Evolutionary conservation across 1,140 invertebrate genomes (phyloP).

Genomic region (Lordiphosa collinella): DNA sequence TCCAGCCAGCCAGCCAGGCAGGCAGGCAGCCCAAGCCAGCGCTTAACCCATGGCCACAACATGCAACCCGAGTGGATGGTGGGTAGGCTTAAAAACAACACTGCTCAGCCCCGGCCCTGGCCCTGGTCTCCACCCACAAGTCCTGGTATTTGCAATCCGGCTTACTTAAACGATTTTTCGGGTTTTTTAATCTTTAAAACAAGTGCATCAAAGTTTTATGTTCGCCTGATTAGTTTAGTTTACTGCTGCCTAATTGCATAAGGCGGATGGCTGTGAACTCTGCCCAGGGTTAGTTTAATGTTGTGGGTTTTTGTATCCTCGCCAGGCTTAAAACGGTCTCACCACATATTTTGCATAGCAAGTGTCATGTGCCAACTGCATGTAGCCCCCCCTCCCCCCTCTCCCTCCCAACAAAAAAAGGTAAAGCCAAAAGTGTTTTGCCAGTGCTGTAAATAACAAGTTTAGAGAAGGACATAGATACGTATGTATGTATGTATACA

Average conservation of each 20-base stretch:
- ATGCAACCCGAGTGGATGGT: not conserved
- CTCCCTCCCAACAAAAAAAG: too few relatives aligned
- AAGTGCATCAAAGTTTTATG: conserved; percentile 61
- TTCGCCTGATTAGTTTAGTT: conserved; percentile 48
- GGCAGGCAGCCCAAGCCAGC: not conserved
- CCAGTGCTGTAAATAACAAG: too few relatives aligned
- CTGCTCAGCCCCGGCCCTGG: too few relatives aligned
- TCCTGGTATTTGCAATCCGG: conserved; percentile 50
- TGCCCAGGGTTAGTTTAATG: not conserved
- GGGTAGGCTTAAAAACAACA: conserved; percentile 59
- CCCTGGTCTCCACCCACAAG: conserved; percentile 1
- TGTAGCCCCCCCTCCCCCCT: too few relatives aligned
- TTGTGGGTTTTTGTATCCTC: not conserved
- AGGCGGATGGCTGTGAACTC: not conserved
- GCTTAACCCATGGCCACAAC: conserved; percentile 22
- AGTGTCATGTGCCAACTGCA: too few relatives aligned
- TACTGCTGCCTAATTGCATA: conserved; percentile 22
- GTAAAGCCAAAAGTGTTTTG: too few relatives aligned
- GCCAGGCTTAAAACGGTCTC: too few relatives aligned
- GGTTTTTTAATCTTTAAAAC: conserved; percentile 58
- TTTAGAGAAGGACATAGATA: too few relatives aligned
- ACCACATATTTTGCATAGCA: too few relatives aligned
- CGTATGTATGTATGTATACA: too few relatives aligned
- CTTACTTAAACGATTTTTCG: conserved; percentile 50
- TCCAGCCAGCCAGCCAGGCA: not conserved